These are phyloP conservation scores for Rhopalosiphum padi DNA, from an alignment of 1,140 invertebrate genomes.

Conservation along the genomic window DNA sequence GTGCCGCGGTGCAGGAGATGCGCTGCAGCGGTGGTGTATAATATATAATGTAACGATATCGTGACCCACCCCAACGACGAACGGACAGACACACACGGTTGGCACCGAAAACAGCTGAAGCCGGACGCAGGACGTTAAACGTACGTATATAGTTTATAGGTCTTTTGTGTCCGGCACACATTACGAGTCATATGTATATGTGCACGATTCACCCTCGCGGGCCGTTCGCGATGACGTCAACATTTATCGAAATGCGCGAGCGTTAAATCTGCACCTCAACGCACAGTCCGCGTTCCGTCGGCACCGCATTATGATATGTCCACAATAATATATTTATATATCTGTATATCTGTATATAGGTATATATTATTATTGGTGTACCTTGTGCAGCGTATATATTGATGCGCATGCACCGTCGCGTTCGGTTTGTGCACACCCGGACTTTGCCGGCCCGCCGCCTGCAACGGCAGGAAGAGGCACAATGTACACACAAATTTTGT, in stretches of 20 bases:
- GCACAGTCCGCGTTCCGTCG: neutral
- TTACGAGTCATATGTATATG: neutral
- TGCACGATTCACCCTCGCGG: neutral
- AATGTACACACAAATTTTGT: neutral
- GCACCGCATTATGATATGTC: neutral
- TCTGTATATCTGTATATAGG: too few relatives aligned
- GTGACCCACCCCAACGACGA: slow-evolving; percentile 1
- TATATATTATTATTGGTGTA: neutral
- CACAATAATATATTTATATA: neutral
- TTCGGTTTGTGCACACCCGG: neutral
- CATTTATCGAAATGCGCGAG: neutral
- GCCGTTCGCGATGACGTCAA: neutral
- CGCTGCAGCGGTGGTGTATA: neutral
- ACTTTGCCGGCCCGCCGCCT: neutral
- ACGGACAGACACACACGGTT: neutral
- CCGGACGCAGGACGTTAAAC: neutral
- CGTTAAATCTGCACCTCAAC: neutral
- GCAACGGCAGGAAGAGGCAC: neutral
- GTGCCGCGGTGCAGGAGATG: neutral
- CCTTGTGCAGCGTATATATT: neutral
- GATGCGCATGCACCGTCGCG: neutral
- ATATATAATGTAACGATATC: neutral
- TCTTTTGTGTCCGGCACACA: neutral
- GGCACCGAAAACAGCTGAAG: neutral
- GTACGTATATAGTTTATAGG: neutral